phyloP scores from a whole-genome alignment of 1,140 invertebrate species.

The Ruditapes philippinarum region DNA sequence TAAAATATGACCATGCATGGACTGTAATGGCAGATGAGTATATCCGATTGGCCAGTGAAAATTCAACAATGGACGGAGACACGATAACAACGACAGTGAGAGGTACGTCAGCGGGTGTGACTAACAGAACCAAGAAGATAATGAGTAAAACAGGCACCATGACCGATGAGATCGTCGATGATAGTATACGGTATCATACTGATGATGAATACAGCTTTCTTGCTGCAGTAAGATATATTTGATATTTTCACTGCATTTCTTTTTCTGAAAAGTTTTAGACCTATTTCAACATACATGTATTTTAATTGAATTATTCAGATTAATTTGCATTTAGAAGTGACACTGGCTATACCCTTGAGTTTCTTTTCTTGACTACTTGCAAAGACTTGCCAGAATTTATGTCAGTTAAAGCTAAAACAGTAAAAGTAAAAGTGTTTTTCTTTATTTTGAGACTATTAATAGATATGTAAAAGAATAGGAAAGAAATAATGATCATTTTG shows the following conservation, averaged over 20 bases:
- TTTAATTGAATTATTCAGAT: too few relatives aligned
- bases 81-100: background rate
- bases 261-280: background rate
- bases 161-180: background rate
- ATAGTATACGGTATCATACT: slow-evolving; percentile 4
- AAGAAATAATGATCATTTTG: too few relatives aligned
- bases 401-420: too few relatives aligned
- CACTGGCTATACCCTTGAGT: too few relatives aligned
- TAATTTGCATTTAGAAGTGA: too few relatives aligned
- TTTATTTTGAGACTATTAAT: too few relatives aligned
- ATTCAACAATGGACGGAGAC: background rate
- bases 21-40: slow-evolving; percentile 39
- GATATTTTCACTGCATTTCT: too few relatives aligned
- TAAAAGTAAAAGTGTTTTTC: too few relatives aligned
- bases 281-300: background rate
- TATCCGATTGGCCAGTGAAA: slow-evolving; percentile 4
- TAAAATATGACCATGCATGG: background rate
- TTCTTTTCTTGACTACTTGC: too few relatives aligned
- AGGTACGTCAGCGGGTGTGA: background rate
- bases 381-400: too few relatives aligned
- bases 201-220: slow-evolving; percentile 65
- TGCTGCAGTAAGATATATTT: slow-evolving; percentile 28
- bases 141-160: slow-evolving; percentile 42
- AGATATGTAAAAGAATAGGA: too few relatives aligned
- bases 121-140: slow-evolving; percentile 33